These are phyloP conservation scores for Apodemia zela DNA, from an alignment of 2,888 invertebrate species.

Conservation along the genomic window DNA sequence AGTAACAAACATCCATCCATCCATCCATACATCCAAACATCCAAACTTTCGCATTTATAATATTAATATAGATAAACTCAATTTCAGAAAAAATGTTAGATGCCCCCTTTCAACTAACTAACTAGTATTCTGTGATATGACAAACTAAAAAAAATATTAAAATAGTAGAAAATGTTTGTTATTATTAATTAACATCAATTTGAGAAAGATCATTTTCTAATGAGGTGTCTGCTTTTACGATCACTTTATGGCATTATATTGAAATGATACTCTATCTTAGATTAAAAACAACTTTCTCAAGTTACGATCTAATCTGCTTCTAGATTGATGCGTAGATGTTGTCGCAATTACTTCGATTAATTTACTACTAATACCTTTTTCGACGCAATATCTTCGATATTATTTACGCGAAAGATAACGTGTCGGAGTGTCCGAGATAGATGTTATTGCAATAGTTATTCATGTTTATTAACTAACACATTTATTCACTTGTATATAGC, in stretches of 20 bases:
- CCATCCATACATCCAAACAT: no score
- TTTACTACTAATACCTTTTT: background rate
- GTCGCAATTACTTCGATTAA: slow-evolving; percentile 3
- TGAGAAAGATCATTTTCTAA: background rate
- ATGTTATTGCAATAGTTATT: no score
- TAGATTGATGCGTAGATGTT: slow-evolving; percentile 3
- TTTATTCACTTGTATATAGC: no score
- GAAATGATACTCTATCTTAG: slow-evolving; percentile 2
- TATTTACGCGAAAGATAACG: background rate
- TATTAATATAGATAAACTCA: no score
- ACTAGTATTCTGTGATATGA: no score
- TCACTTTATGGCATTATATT: background rate
- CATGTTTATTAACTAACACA: no score
- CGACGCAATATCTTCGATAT: background rate
- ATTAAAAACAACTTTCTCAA: slow-evolving; percentile 8
- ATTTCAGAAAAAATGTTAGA: no score
- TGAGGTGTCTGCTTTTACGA: background rate
- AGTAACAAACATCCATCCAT: no score
- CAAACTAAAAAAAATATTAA: no score
- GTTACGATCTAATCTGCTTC: background rate
- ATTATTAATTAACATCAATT: background rate
- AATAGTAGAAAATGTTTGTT: no score
- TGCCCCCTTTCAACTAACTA: no score
- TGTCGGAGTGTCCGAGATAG: background rate
- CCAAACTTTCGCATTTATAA: no score